Conservation (phyloP, 2,888 invertebrate genomes). For the Blera fallax region DNA sequence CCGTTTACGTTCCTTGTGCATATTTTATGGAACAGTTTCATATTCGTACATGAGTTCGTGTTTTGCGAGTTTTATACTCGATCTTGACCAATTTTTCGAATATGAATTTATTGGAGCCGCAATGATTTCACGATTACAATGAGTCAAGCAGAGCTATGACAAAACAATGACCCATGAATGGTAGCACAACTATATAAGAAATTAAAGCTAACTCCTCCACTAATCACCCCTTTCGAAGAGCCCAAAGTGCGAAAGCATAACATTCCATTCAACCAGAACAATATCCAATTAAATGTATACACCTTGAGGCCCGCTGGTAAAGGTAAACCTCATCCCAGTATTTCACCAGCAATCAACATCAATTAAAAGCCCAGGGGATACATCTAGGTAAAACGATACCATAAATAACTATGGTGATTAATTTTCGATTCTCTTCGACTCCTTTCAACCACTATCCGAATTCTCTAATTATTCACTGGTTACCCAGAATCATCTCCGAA, state of each 20-base stretch:
- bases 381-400: background rate
- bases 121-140: no score
- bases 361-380: background rate
- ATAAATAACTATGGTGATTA: background rate
- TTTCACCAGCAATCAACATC: background rate
- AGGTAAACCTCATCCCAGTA: background rate
- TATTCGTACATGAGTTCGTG: no score
- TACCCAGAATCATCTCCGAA: background rate
- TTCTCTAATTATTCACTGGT: background rate
- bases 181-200: no score
- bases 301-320: background rate
- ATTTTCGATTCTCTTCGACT: background rate
- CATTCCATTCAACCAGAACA: background rate
- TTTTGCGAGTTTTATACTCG: no score
- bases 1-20: no score
- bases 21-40: no score
- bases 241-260: background rate
- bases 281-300: background rate
- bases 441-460: conserved; percentile 10
- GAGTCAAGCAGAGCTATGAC: no score
- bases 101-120: no score
- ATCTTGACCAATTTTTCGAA: no score
- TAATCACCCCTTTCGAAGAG: no score
- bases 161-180: no score
- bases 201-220: no score